A percentile compares a stretch with the other conserved stretches of the same genome.
phyloP scores from a whole-genome alignment of 2,113 vertebrate species.

The Alligator mississippiensis region DNA sequence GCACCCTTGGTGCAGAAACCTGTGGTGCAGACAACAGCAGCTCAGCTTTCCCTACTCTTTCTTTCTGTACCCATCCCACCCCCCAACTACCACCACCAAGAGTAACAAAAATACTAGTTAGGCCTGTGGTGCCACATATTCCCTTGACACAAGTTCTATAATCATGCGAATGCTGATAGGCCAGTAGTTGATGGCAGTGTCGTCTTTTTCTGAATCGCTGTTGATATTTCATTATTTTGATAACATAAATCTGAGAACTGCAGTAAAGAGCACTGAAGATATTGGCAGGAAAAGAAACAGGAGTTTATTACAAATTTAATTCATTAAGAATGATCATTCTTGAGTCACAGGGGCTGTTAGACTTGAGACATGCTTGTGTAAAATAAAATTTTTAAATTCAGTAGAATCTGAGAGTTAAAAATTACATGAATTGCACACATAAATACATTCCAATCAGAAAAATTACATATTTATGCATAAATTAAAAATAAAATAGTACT shows the following conservation, averaged over 20 bases:
- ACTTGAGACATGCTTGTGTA: background rate
- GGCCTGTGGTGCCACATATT: too few species aligned
- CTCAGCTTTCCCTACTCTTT: too few species aligned
- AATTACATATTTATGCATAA: background rate
- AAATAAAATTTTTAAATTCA: background rate
- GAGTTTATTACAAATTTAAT: constrained; percentile 19
- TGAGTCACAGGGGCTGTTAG: background rate
- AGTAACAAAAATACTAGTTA: too few species aligned
- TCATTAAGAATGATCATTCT: background rate
- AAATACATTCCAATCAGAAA: constrained; percentile 6
- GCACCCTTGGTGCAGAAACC: too few species aligned
- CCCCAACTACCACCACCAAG: too few species aligned
- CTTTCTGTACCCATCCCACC: too few species aligned
- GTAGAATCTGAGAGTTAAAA: background rate
- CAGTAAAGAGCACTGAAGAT: background rate
- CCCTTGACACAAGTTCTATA: too few species aligned
- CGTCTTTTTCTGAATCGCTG: background rate
- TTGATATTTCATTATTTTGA: background rate
- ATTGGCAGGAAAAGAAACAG: background rate
- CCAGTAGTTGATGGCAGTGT: background rate
- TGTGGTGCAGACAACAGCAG: too few species aligned
- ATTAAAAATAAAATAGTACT: background rate
- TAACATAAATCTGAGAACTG: background rate
- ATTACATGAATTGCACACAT: background rate
- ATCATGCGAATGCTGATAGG: too few species aligned